Conservation (phyloP, 2,113 vertebrate species). For the Colinus virginianus region DNA sequence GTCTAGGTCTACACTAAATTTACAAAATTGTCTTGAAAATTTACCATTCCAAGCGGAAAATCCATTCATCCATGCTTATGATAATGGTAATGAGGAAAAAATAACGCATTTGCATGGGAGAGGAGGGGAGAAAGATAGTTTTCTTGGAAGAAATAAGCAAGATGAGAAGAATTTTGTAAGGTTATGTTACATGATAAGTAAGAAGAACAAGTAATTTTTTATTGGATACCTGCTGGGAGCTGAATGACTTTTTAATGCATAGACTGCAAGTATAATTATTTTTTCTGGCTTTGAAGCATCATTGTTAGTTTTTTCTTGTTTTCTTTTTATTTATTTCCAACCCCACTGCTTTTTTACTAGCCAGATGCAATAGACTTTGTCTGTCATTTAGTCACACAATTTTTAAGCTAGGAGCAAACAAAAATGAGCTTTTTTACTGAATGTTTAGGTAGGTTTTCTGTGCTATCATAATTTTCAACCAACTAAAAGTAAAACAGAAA, state of each 20-base stretch:
- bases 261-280: conserved; percentile 45
- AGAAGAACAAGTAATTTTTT: conserved; percentile 45
- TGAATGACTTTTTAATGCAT: conserved; percentile 52
- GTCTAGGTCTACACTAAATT: conserved; percentile 60
- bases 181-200: conserved; percentile 21
- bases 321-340: neutral
- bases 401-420: neutral
- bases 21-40: conserved; percentile 75
- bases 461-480: neutral
- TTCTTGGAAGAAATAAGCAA: conserved; percentile 28
- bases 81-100: conserved; percentile 55
- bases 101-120: conserved; percentile 15
- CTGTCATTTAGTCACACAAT: neutral
- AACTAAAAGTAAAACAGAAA: neutral
- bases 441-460: neutral
- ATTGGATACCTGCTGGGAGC: conserved; percentile 25
- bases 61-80: conserved; percentile 59
- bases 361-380: neutral
- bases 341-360: neutral
- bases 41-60: conserved; percentile 64
- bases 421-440: neutral
- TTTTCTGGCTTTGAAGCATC: conserved; percentile 19
- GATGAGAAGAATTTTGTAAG: conserved; percentile 8
- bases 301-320: neutral
- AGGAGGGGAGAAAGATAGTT: conserved; percentile 8